Conservation (phyloP, 2,113 vertebrate genomes). For the Nettapus auritus region DNA sequence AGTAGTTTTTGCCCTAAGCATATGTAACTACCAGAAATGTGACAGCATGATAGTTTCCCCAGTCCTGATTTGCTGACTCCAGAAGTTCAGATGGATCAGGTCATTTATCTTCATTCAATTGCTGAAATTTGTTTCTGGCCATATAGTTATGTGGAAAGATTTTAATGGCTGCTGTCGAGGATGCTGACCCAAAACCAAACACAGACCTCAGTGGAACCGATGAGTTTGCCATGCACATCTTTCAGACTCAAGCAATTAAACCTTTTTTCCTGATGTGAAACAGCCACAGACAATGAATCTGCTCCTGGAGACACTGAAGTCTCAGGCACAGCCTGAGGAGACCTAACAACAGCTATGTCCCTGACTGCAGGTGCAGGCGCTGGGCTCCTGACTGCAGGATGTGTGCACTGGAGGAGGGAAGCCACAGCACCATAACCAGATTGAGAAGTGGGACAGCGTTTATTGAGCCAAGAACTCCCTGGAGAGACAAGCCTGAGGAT, state of each 20-base stretch:
- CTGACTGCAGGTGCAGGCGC: neutral
- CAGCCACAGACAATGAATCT: neutral
- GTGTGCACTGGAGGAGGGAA: neutral
- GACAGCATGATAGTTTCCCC: neutral
- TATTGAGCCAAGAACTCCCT: neutral
- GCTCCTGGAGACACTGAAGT: neutral
- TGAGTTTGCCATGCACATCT: neutral
- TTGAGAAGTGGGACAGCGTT: neutral
- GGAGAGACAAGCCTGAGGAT: neutral
- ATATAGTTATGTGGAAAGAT: neutral
- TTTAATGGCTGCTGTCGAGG: neutral
- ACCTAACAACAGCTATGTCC: neutral
- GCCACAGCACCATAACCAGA: neutral
- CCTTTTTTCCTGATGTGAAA: neutral
- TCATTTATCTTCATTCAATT: conserved; percentile 22
- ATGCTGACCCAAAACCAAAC: conserved; percentile 37
- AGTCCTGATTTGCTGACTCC: conserved; percentile 29
- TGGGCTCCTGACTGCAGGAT: neutral
- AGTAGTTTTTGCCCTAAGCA: neutral
- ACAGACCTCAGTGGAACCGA: neutral
- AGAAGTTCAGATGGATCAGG: conserved; percentile 21
- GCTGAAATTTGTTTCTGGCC: neutral
- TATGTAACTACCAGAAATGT: neutral
- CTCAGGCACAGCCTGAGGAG: neutral
- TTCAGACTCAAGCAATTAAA: conserved; percentile 45